phyloP scores from a whole-genome alignment of 1,140 invertebrate species.

The Arctopsyche grandis region DNA sequence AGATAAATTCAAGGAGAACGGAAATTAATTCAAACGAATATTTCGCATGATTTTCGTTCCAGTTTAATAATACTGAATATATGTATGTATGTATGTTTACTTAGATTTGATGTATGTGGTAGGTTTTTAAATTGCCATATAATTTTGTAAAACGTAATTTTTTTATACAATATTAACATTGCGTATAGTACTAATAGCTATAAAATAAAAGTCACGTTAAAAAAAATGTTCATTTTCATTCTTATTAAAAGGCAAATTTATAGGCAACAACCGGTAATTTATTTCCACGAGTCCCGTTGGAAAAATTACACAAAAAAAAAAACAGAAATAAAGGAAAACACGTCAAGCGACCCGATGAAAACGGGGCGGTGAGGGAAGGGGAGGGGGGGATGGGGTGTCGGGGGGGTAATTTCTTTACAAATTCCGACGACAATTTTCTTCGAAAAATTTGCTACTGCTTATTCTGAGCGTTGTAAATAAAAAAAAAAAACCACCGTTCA shows the following conservation, averaged over 20 bases:
- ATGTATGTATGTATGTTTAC: no score
- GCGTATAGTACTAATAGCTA: no score
- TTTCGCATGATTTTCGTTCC: no score
- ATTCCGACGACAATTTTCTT: conserved; percentile 17
- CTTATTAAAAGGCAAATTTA: conserved; percentile 8
- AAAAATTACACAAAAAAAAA: neutral
- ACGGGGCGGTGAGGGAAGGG: neutral
- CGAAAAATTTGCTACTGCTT: neutral
- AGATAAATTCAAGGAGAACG: no score
- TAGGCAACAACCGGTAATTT: conserved; percentile 19
- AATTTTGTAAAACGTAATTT: no score
- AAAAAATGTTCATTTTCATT: neutral
- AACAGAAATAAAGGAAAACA: neutral
- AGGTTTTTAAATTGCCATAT: no score
- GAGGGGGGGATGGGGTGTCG: neutral
- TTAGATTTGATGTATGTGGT: no score
- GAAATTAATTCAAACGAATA: no score
- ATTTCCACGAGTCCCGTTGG: neutral
- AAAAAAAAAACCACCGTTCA: no score
- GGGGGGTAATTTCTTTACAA: neutral
- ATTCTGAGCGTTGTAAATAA: neutral
- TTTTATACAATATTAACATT: no score
- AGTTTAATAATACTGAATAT: no score
- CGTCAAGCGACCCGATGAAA: neutral
- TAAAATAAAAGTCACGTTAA: no score